Base-by-base conservation (phyloP, 1,140 invertebrate species). In the Amyelois transitella region DNA sequence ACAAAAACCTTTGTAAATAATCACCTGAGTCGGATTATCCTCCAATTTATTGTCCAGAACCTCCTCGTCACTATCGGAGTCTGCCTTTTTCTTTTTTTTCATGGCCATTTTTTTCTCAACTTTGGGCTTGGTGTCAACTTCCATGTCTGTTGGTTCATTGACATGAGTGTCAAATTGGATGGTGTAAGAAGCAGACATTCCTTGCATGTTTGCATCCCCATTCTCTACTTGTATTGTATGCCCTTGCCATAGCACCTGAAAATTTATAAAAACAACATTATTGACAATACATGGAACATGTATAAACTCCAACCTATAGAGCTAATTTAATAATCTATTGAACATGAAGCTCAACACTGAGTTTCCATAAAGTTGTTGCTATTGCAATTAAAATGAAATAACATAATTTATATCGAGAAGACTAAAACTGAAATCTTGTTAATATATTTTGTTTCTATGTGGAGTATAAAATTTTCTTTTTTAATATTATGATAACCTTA, bases 161-260 rank as follows among this genome's bases (percentile, higher is more conserved):
- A 87, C 77, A 67, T 75, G 77, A 17, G 75, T 51, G 12, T 73
- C 81, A 79, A 83, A 85, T 20, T 78, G 74, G 58, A 86, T 77
- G 58, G 67, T 78, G 52, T 88, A 86, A n/a, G 75, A 60, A 2
- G 64, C 66, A 19, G 58, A 66, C 64, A 81, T 72, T 22, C 66
- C 67, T 64, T 84, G 72, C 59, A 88, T 72, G 55, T 77, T 81
- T 12, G 63, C 70, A 60, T 80, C 73, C 4, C 80, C 78, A 69
- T 89, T 88, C 64, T 90, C 89, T 3, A 91, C 89, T 83, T 91
- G 88, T 45, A 91, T 91, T 2, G 90, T 88, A 66, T 91, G 90
- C 7, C 90, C 89, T 84, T 91, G 90, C 90, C 90, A 91, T 60
- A 92, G 89, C 32, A 91, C 91, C 90, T 91, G 74, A 43, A 88